Percentiles rank a stretch among this genome's conserved stretches.
These are phyloP conservation scores for Ceriagrion tenellum DNA, from an alignment of 2,888 invertebrate species.

Conservation along the genomic window DNA sequence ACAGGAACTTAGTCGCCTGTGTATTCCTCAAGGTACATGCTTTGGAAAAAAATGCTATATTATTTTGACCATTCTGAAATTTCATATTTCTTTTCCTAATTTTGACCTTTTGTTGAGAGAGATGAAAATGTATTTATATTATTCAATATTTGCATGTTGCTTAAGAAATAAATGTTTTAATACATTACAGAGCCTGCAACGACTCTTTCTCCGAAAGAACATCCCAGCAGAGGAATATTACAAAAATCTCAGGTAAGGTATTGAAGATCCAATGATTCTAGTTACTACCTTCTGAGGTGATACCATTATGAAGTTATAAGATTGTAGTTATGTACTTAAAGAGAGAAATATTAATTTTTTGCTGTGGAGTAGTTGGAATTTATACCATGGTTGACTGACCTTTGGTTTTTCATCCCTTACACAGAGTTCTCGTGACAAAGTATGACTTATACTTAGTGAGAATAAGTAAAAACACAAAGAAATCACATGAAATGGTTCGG, in stretches of 20 bases:
- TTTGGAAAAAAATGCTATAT: neutral
- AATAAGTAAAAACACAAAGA: too few relatives aligned
- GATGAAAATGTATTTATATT: neutral
- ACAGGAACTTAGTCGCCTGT: constrained; percentile 77
- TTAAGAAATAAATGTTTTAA: neutral
- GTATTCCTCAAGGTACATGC: constrained; percentile 76
- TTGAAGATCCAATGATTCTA: neutral
- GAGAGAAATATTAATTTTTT: too few relatives aligned
- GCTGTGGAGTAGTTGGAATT: too few relatives aligned
- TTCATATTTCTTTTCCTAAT: neutral
- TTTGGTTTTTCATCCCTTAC: too few relatives aligned
- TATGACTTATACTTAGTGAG: too few relatives aligned
- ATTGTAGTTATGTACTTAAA: too few relatives aligned
- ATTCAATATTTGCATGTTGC: neutral
- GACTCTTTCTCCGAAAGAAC: neutral
- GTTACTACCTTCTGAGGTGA: neutral
- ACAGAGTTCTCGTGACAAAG: too few relatives aligned
- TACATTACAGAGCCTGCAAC: neutral
- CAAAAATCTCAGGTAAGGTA: constrained; percentile 2
- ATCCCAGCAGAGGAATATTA: neutral
- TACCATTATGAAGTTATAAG: too few relatives aligned
- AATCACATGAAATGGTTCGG: too few relatives aligned
- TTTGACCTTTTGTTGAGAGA: neutral
- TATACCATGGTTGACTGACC: too few relatives aligned
- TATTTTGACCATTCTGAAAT: neutral